Conservation (phyloP, 2,888 invertebrate genomes). For the Lycia hirtaria region DNA sequence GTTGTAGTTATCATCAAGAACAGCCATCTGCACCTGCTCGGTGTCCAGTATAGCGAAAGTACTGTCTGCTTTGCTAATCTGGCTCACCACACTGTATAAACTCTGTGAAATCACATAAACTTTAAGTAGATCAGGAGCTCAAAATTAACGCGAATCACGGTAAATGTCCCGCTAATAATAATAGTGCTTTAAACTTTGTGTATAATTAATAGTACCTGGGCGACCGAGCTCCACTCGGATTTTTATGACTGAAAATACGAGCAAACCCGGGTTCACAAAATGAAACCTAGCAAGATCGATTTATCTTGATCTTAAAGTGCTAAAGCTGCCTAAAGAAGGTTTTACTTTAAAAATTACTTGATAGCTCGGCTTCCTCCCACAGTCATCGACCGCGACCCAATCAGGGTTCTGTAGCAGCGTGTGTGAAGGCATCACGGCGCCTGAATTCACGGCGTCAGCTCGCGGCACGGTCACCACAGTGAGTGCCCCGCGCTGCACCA, state of each 20-base stretch:
- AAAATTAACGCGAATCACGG: too few species aligned
- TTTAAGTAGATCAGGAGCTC: too few species aligned
- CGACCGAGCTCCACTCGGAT: too few species aligned
- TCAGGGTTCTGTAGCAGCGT: slow-evolving; percentile 48
- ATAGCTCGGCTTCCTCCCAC: slow-evolving; percentile 29
- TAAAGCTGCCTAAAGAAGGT: too few species aligned
- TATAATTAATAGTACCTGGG: too few species aligned
- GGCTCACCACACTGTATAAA: slow-evolving; percentile 45
- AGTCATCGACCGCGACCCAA: slow-evolving; percentile 19
- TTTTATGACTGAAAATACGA: too few species aligned
- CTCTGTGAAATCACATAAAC: slow-evolving; percentile 45
- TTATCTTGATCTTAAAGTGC: too few species aligned
- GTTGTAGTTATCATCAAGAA: slow-evolving; percentile 73
- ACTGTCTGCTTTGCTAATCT: slow-evolving; percentile 39
- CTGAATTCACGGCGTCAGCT: slow-evolving; percentile 54
- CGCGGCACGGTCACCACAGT: slow-evolving; percentile 68
- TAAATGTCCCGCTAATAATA: too few species aligned
- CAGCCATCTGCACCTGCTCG: slow-evolving; percentile 71
- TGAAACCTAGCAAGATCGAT: too few species aligned
- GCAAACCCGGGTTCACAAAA: too few species aligned
- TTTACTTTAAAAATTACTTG: too few species aligned
- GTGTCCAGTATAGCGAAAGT: slow-evolving; percentile 23
- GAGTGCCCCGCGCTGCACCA: slow-evolving; percentile 83
- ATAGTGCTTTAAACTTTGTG: too few species aligned
- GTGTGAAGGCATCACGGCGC: slow-evolving; percentile 59